Base-by-base conservation (phyloP, 2,888 invertebrate species). In the Meiosimyza decipiens region DNA sequence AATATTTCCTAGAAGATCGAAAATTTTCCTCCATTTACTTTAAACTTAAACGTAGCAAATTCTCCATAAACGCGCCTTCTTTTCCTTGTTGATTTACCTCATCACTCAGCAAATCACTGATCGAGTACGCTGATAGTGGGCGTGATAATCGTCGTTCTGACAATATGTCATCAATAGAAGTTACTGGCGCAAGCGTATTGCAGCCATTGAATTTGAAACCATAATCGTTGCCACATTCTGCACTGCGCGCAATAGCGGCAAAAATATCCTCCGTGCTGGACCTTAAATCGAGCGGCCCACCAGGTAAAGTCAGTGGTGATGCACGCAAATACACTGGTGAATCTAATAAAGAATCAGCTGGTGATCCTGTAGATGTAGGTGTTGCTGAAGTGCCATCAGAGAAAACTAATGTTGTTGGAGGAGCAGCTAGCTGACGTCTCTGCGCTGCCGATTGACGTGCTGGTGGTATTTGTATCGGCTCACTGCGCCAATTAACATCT, bases 121-220 rank as follows among this genome's bases (percentile, higher is more conserved):
- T 87, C 75, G 87, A 87, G 77, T 87, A 87, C 15, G 86, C 86
- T 18, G 87, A 87, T 15, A 87, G 74, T 0, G 86, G 83, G 0
- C 86, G 77, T 1, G 87, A 87, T 73, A 87, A 81, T 4, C 86
- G 75, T 0, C 87, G 82, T 74, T 87, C 84, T 11, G 83, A 83
- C 59, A 87, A 80, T 70, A 87, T 87, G 40, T 87, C 87, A 73
- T 87, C 86, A 73, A 87, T 84, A 65, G 84, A 82, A 76, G 85
- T 84, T 54, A 86, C 83, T 18, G 86, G 86, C 59, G 82, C 78
- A 4, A 82, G 77, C 11, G 81, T 78, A 54, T 79, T 79, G 73
- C 77, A 77, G 55, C 80, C 79, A 13, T 74, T 62, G 71, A 78
- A 79, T 6, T 77, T 70, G 28, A 76, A 75, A 33, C 75, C 74